Percentiles rank a stretch among this genome's conserved stretches.
Conservation (phyloP, 2,888 invertebrate genomes). For the Acleris holmiana region DNA sequence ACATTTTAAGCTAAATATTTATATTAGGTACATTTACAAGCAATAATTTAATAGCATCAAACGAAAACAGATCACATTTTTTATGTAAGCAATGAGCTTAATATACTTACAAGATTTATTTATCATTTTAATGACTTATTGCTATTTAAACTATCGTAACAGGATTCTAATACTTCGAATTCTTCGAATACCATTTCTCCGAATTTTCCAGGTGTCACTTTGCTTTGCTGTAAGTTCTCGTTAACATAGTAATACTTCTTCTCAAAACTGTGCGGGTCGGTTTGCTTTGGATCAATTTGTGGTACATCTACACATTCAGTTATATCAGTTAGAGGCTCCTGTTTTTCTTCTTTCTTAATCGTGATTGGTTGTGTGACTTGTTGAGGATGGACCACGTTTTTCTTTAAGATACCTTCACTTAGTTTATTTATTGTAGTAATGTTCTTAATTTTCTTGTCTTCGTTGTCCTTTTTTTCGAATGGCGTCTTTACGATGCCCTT, state of each 20-base stretch:
- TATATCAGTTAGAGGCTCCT: slow-evolving; percentile 45
- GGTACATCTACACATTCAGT: slow-evolving; percentile 46
- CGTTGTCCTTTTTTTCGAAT: slow-evolving; percentile 68
- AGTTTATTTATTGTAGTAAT: slow-evolving; percentile 48
- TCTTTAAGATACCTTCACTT: slow-evolving; percentile 45
- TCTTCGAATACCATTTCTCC: slow-evolving; percentile 95
- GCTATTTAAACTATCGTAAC: slow-evolving; percentile 85
- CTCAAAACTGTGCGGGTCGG: slow-evolving; percentile 71
- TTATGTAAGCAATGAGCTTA: slow-evolving; percentile 65
- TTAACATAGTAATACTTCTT: slow-evolving; percentile 86
- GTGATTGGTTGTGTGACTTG: slow-evolving; percentile 40
- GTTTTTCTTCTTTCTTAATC: slow-evolving; percentile 48
- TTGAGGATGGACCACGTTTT: slow-evolving; percentile 44
- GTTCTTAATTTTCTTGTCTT: slow-evolving; percentile 53
- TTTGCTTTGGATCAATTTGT: slow-evolving; percentile 53
- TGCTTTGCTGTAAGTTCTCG: slow-evolving; percentile 83
- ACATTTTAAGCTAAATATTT: slow-evolving; percentile 59
- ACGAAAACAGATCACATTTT: slow-evolving; percentile 79
- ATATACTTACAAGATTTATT: slow-evolving; percentile 44
- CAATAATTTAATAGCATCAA: slow-evolving; percentile 79
- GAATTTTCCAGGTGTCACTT: slow-evolving; percentile 85
- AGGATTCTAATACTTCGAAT: slow-evolving; percentile 88
- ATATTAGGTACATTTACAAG: slow-evolving; percentile 59
- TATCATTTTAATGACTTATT: slow-evolving; percentile 77
- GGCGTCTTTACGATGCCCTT: slow-evolving; percentile 77